Evolutionary conservation across 2,797 vertebrate species (phyloP), one percentile per base, ranked within the genome.

Genomic region (Dendrocincla fuliginosa): DNA sequence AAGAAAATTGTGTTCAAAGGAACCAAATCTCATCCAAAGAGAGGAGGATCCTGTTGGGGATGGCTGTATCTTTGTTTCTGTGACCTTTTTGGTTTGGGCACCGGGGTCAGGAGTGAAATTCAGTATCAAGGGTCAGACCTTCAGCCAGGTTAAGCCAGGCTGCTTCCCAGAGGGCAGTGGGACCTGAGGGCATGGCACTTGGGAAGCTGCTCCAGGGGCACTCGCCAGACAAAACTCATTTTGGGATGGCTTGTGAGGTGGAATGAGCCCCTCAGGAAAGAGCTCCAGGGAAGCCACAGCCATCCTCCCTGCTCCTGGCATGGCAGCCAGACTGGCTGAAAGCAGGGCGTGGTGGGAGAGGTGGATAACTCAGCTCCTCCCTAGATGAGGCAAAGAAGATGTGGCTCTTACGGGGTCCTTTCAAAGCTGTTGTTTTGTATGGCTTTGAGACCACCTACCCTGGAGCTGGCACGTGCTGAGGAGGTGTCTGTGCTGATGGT

Each of bases 81-180:
- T 3, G 16, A 9, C 19, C 8, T n/a, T 70, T 78, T 57, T 32
- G 22, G 17, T 87, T 59, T 75, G 44, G 6, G n/a, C 57, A 85
- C 32, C 20, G 37, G 47, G 71, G 60, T 73, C 46, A 52, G 46
- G 46, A 84, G 49, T 35, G 52, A 88, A 91, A 42, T 35, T 64
- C 13, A n/a, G 32, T 44, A 46, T 42, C 14, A 50, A 14, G 35
- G 60, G 13, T 61, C 42, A 76, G 27, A 80, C 33, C 32, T 41
- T 65, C 30, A n/a, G 22, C 37, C 17, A 13, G 65, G 11, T 9
- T 35, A 69, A 32, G 44, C 19, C 57, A 3, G 1, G 19, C 53
- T 89, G 55, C 46, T 79, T 30, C 70, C 61, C 18, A 0, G 1
- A 10, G 1, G 12, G 18, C 1, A 6, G 22, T 3, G 16, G 33